Base-by-base conservation (phyloP, 2,888 invertebrate species). In the Geotrupes spiniger region DNA sequence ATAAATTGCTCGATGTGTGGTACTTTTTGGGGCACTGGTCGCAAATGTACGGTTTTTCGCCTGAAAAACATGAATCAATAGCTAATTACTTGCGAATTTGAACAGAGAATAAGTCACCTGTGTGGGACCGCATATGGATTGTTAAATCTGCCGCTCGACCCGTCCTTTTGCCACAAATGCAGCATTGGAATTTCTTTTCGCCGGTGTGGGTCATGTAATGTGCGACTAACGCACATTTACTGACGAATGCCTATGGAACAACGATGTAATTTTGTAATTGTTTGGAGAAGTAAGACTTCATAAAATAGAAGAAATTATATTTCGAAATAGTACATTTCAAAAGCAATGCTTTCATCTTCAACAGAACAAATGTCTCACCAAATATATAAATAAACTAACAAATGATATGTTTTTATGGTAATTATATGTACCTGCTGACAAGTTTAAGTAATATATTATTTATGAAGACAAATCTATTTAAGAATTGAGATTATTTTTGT, bases 51-150 rank as follows among this genome's bases (percentile, higher is more conserved):
- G 71, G 71, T 48, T 63, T 68, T 53, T 71, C 71, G 36, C 70
- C 70, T 70, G 17, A 15, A 2, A 25, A 14, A 38, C 10, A 36
- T 4, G 9, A 12, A 36, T 12, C 15, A 2, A 36, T 12, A 2
- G 14, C n/a, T 36, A 12, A 2, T 2, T n/a, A n/a, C n/a, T n/a
- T n/a, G n/a, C n/a, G n/a, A n/a, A n/a, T n/a, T n/a, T n/a, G n/a
- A n/a, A n/a, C n/a, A n/a, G n/a, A n/a, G n/a, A 28, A 16, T 37
- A 21, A 4, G 27, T 42, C 49, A 68, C 71, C 71, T 40, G 71
- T 71, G 54, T 72, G 72, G 6, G 68, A 65, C 33, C 72, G 58
- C 66, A 71, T 70, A 49, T 72, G 72, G 25, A 66, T 63, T 21
- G 62, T 63, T 36, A 72, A 53, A 56, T 71, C 72, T 1, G 69